phyloP scores from a whole-genome alignment of 92 coral and sea anemone species.

The Heteractis magnifica region DNA sequence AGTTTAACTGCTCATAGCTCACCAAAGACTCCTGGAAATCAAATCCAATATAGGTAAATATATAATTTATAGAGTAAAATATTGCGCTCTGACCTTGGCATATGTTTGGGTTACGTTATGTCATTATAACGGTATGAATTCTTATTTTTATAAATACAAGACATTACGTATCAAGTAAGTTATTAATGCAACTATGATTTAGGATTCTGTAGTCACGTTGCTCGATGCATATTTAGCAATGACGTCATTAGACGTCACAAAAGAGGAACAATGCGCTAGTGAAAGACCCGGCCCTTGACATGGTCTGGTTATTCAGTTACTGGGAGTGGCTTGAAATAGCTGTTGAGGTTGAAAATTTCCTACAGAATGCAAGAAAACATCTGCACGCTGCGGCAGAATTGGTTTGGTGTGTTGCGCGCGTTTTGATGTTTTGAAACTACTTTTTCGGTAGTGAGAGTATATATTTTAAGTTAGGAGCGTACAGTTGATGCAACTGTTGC shows the following conservation, averaged over 20 bases:
- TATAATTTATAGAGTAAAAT: not conserved
- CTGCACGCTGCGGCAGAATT: not conserved
- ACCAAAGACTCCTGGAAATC: not conserved
- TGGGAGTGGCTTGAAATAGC: not conserved
- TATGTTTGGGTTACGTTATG: not conserved
- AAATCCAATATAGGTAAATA: not conserved
- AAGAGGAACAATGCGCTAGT: not conserved
- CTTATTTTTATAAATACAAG: not conserved
- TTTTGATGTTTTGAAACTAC: no score
- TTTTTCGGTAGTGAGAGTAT: no score
- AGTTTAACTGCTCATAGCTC: not conserved
- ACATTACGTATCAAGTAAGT: not conserved
- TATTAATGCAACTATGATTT: not conserved
- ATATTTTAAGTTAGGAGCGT: no score
- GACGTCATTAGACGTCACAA: not conserved
- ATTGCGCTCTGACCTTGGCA: not conserved
- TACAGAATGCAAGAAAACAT: not conserved
- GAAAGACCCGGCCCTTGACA: not conserved
- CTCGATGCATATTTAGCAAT: not conserved
- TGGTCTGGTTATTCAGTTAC: not conserved
- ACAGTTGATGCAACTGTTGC: no score
- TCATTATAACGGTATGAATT: not conserved
- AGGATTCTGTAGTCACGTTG: not conserved
- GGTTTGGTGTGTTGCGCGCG: no score
- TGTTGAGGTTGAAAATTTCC: not conserved